These are phyloP conservation scores for Vicugna pacos DNA, from an alignment of 2,113 vertebrate genomes.

Conservation along the genomic window DNA sequence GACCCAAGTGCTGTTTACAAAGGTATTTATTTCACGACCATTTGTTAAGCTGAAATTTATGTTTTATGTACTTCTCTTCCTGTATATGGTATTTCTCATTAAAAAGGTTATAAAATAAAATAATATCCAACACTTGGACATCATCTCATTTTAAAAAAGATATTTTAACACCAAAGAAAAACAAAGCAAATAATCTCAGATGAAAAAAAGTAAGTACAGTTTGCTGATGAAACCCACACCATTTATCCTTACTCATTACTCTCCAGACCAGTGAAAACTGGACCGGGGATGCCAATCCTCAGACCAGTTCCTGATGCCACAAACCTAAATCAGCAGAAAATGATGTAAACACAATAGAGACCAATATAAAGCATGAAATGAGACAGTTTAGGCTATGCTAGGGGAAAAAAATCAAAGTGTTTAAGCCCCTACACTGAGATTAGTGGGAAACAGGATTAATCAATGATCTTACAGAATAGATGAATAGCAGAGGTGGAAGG, in stretches of 20 bases:
- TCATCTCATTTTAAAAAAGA: background rate
- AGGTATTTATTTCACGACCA: background rate
- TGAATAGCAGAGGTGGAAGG: background rate
- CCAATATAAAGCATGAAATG: background rate
- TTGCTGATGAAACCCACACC: background rate
- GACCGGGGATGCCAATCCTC: background rate
- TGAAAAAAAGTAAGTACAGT: background rate
- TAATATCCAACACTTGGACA: background rate
- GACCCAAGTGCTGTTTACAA: background rate
- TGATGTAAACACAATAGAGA: background rate
- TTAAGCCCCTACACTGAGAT: background rate
- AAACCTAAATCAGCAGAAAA: background rate
- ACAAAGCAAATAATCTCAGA: background rate
- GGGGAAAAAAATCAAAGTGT: background rate
- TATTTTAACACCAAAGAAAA: background rate
- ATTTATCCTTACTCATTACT: background rate
- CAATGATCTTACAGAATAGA: background rate
- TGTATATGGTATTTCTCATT: background rate
- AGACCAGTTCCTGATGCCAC: background rate
- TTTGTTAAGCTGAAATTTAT: background rate
- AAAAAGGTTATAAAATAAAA: background rate
- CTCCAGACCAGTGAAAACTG: background rate
- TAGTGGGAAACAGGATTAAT: background rate
- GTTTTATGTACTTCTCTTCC: background rate
- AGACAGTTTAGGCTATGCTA: background rate